Evolutionary conservation across 2,888 invertebrate species (phyloP), one percentile per base, ranked within the genome.

Genomic region (Amblyjoppa proteus): DNA sequence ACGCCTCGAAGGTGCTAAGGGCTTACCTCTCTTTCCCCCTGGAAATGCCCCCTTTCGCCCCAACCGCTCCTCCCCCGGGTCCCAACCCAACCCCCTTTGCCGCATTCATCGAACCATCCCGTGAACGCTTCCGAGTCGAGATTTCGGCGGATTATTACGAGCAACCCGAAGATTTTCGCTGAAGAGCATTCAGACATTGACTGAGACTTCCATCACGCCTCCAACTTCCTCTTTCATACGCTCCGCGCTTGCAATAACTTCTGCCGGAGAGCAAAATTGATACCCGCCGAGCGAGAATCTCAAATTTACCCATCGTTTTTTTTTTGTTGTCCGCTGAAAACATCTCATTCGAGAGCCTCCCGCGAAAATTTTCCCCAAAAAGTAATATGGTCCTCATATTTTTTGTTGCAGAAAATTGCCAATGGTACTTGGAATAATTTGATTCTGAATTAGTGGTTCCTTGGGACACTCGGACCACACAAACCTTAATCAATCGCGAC

Each of bases 91-190:
- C 56, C 31, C 83, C 75, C 82, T 71, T 74, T 74, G 64, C 74
- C 61, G 70, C 74, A 61, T 66, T 81, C 81, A 80, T 77, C 74
- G 88, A 58, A 28, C 58, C 58, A 58, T 58, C 28, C 25, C 28
- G 28, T 11, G 58, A 84, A 88, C 87, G 83, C 69, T 85, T 84
- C 86, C 81, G 75, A 85, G 88, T 86, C 87, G 89, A 90, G 90
- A 90, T 90, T 90, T 91, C 84, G 84, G 75, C 38, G 80, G 86
- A 87, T 90, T 90, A 91, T 90, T 89, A 89, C 90, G 86, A 81
- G 82, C 76, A 69, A 49, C 70, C 75, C 41, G 56, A 66, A 79
- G 70, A 79, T 64, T 68, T 68, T 41, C 51, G 51, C 20, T 51
- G 56, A 20, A 56, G 16, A 78, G 58, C 82, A 58, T 74, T 13